Evolutionary conservation across 1,140 invertebrate species (phyloP), one percentile per base, ranked within the genome.

Genomic region (Scylla paramamosain): DNA sequence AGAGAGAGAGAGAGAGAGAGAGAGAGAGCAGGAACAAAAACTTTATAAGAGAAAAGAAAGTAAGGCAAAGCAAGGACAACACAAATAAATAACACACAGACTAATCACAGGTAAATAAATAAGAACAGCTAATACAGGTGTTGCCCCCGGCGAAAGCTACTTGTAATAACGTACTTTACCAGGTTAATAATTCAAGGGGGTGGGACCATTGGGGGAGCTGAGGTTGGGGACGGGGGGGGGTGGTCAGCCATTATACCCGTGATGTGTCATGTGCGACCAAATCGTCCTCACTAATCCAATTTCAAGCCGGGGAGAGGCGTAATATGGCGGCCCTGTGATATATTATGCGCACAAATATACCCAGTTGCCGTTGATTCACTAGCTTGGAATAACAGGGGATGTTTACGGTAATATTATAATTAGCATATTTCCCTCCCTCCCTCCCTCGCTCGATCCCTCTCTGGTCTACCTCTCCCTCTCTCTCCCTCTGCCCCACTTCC

Each of bases 391-490:
- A 77, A 77, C 67, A 77, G 67, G 67, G 67, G 12, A 77, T 77
- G 67, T 77, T 77, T 77, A 77, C 67, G 67, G 67, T 77, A 77
- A n/a, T 77, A 77, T 77, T 77, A 77, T 77, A 77, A 77, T 77
- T 77, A 77, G 67, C 67, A 77, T 77, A 77, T 77, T 77, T 20
- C 67, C 67, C 67, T n/a, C n/a, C 20, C 25, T 20, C n/a, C 8
- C 59, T 25, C 20, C 10, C 20, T 16, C 46, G 4, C 52, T 59
- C 12, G 12, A 59, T 8, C 20, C 67, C 25, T n/a, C 67, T 77
- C 67, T n/a, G 12, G 6, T 20, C 67, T 77, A 20, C 67, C 67
- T 77, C 0, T 20, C 67, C 20, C 20, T n/a, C 12, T 20, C 67
- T 77, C 20, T 20, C 67, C n/a, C 20, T 20, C 20, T 77, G 0